These are phyloP conservation scores for Fratercula arctica DNA, from an alignment of 2,797 vertebrate species.

Conservation along the genomic window DNA sequence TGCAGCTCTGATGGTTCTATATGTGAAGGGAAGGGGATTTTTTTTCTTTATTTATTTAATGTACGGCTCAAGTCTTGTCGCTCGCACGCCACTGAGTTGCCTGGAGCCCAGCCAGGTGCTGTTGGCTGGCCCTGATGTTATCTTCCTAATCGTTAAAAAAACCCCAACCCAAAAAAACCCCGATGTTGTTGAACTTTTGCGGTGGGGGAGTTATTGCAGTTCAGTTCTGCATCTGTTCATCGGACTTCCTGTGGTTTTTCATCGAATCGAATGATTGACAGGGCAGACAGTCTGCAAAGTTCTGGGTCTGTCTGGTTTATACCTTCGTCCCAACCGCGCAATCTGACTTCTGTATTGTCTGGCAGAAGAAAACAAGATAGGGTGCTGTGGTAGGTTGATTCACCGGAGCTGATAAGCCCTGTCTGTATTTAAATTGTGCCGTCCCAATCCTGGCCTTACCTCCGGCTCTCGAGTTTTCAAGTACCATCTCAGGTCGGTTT, in stretches of 20 bases:
- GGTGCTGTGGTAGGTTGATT: constrained; percentile 67
- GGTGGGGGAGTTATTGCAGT: constrained; percentile 51
- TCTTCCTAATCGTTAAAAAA: constrained; percentile 19
- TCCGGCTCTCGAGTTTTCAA: constrained; percentile 26
- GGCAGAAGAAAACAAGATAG: constrained; percentile 52
- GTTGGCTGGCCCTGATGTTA: constrained; percentile 21
- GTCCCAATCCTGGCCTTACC: constrained; percentile 24
- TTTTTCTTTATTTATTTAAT: not conserved
- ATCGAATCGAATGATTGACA: constrained; percentile 68
- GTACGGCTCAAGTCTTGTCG: not conserved
- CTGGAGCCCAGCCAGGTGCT: constrained; percentile 25
- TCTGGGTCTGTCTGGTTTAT: constrained; percentile 62
- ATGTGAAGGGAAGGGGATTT: not conserved
- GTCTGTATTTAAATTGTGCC: not conserved
- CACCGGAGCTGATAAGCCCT: constrained; percentile 45
- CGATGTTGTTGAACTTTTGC: constrained; percentile 36
- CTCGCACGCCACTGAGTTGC: not conserved
- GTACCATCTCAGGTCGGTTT: constrained; percentile 10
- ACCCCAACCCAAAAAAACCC: not conserved
- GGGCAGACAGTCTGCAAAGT: constrained; percentile 65
- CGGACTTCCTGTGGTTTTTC: constrained; percentile 79
- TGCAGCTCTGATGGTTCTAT: not conserved
- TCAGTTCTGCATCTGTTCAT: constrained; percentile 70
- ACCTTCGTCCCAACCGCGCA: constrained; percentile 51
- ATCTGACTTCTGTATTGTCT: constrained; percentile 76